A percentile compares a stretch with the other conserved stretches of the same genome.
Evolutionary conservation across 2,888 invertebrate genomes (phyloP).

Genomic region (Leptinotarsa rubiginosa): DNA sequence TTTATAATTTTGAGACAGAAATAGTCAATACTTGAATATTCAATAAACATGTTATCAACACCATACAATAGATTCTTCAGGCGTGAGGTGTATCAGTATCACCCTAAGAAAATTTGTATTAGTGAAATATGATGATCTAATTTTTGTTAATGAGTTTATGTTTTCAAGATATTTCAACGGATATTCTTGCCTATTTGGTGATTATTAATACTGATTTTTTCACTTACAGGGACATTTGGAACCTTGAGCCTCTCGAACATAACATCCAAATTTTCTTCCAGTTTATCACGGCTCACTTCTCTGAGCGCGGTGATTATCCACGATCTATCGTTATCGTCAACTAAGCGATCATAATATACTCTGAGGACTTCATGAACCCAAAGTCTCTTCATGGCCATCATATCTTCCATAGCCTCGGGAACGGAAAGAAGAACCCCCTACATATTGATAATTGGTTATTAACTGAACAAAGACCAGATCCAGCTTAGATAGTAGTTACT

Average conservation of each 20-base stretch:
- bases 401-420: constrained; percentile 90
- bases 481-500: background rate
- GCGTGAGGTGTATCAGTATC: no score
- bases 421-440: constrained; percentile 92
- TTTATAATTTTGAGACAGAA: no score
- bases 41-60: no score
- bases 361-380: constrained; percentile 96
- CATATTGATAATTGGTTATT: constrained; percentile 35
- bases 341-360: constrained; percentile 92
- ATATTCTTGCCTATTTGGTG: background rate
- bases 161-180: no score
- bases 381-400: constrained; percentile 86
- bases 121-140: no score
- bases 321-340: constrained; percentile 82
- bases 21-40: no score
- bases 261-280: constrained; percentile 76
- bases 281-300: constrained; percentile 69
- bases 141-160: no score
- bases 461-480: background rate
- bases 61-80: no score
- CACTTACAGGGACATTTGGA: constrained; percentile 45
- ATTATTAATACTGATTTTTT: background rate
- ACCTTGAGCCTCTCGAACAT: constrained; percentile 78
- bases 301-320: constrained; percentile 84
- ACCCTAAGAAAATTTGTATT: no score